Conservation (phyloP, 64 coral and sea anemone species). For the Pocillopora verrucosa region DNA sequence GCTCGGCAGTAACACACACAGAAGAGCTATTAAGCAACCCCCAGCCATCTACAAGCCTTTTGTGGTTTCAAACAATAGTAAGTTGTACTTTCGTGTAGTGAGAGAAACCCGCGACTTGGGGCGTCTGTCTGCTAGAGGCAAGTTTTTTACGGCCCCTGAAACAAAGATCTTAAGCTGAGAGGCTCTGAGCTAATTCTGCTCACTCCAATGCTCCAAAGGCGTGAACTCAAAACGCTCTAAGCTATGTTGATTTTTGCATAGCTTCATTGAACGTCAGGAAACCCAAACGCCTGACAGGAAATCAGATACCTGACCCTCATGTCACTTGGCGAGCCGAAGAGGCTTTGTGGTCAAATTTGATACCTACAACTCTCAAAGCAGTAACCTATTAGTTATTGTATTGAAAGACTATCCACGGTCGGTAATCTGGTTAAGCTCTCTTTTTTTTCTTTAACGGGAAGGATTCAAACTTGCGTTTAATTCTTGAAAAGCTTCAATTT, state of each 20-base stretch:
- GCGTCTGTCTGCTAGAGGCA: not conserved
- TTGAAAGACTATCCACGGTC: not conserved
- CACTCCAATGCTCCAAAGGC: not conserved
- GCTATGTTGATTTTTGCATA: constrained; percentile 7
- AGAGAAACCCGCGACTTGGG: not conserved
- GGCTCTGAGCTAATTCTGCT: not conserved
- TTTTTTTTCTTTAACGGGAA: not conserved
- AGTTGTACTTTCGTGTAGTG: not conserved
- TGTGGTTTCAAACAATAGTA: not conserved
- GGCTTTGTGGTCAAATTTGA: constrained; percentile 46
- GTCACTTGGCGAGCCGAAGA: not conserved
- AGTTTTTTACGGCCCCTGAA: not conserved
- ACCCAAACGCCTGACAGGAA: constrained; percentile 10
- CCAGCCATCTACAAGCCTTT: not conserved
- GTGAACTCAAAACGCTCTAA: constrained; percentile 9
- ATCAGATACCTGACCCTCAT: constrained; percentile 15
- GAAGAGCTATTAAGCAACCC: not conserved
- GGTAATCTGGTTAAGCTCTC: not conserved
- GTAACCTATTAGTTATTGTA: not conserved
- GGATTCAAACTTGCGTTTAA: not conserved
- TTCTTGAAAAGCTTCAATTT: not conserved
- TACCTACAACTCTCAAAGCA: not conserved
- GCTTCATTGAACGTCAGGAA: constrained; percentile 23
- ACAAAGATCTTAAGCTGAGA: not conserved
- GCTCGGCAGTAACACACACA: not conserved